Conservation (phyloP, 2,797 vertebrate genomes). For the Pipistrellus pipistrellus region DNA sequence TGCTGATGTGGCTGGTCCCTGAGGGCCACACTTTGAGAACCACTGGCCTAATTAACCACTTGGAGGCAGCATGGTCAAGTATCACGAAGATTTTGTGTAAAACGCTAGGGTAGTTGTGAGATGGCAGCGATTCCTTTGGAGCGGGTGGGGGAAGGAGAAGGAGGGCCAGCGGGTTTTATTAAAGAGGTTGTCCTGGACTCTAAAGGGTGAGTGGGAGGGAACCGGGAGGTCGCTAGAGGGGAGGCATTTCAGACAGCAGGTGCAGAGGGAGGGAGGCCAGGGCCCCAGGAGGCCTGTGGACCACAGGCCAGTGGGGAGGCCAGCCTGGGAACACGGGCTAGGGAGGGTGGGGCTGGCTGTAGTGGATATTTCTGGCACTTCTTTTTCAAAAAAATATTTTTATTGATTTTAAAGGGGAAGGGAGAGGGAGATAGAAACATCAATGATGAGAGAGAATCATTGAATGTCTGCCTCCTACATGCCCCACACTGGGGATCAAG, state of each 20-base stretch:
- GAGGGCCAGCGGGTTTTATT: background rate
- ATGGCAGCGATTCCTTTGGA: background rate
- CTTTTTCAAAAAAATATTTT: too few species aligned
- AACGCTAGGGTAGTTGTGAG: background rate
- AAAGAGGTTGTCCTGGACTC: background rate
- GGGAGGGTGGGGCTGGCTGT: background rate
- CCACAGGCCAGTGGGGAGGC: background rate
- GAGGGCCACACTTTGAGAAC: background rate
- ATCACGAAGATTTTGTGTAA: background rate
- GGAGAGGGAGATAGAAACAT: too few species aligned
- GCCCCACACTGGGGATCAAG: too few species aligned
- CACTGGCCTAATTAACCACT: background rate
- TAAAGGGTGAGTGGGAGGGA: background rate
- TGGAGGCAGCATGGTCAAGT: background rate
- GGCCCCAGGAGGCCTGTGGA: background rate
- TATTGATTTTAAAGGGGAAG: too few species aligned
- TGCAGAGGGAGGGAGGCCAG: rapidly evolving
- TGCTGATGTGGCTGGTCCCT: background rate
- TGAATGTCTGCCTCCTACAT: too few species aligned
- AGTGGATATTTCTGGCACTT: background rate
- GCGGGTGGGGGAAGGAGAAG: background rate
- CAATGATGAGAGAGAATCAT: too few species aligned
- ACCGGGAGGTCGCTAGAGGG: background rate
- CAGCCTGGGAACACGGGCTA: background rate
- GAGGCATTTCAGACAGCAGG: background rate